phyloP scores from a whole-genome alignment of 2,113 vertebrate genomes.

The Mandrillus leucophaeus region DNA sequence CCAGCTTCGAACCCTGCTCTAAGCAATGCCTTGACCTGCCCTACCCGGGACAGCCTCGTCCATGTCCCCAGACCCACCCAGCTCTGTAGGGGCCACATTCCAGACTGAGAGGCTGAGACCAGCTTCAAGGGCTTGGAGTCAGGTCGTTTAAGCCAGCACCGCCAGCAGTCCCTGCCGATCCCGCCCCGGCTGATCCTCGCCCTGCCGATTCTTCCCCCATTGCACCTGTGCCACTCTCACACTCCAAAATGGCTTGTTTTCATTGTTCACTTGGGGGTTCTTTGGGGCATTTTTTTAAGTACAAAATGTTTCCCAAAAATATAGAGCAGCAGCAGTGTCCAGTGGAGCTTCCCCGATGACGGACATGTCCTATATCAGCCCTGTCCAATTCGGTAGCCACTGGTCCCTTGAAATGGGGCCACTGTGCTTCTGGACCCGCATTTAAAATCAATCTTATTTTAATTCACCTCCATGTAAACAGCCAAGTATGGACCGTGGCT shows the following conservation, averaged over 20 bases:
- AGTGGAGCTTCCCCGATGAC: fast-evolving
- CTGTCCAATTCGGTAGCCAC: fast-evolving
- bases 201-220: no score
- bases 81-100: fast-evolving
- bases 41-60: not conserved
- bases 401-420: fast-evolving
- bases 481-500: fast-evolving
- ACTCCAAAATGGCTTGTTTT: not conserved
- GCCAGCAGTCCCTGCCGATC: not conserved
- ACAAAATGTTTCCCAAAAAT: not conserved
- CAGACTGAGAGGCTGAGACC: not conserved
- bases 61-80: not conserved
- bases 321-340: fast-evolving
- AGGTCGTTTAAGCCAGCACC: not conserved
- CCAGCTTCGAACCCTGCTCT: fast-evolving
- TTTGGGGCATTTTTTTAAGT: not conserved
- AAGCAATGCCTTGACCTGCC: fast-evolving
- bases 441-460: no score
- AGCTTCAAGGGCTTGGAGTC: not conserved
- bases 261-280: not conserved
- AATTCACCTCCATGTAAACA: fast-evolving
- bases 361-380: fast-evolving
- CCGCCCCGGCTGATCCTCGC: not conserved
- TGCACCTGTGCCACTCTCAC: no score
- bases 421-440: no score